Evolutionary conservation across 1,140 invertebrate species (phyloP).

Genomic region (Spodoptera frugiperda): DNA sequence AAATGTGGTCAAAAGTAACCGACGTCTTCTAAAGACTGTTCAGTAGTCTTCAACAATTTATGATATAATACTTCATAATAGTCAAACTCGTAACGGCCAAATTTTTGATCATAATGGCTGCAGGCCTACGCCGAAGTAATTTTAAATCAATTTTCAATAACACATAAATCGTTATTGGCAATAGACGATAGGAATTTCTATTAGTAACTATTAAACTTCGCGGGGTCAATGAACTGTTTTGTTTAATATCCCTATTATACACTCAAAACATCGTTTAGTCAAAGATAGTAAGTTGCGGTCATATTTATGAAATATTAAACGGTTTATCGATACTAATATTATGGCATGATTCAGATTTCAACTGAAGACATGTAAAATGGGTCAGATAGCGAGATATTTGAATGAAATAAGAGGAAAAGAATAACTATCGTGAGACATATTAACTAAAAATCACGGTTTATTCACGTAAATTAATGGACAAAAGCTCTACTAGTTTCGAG

Average conservation of each 20-base stretch:
- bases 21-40: too few relatives aligned
- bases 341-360: not conserved
- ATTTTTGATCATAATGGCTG: not conserved
- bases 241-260: constrained; percentile 5
- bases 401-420: too few relatives aligned
- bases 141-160: not conserved
- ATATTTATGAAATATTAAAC: not conserved
- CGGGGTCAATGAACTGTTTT: not conserved
- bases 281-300: not conserved
- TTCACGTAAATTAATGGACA: too few relatives aligned
- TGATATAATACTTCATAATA: too few relatives aligned
- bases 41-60: too few relatives aligned
- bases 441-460: too few relatives aligned
- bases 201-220: not conserved
- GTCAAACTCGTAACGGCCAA: too few relatives aligned
- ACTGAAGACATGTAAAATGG: too few relatives aligned
- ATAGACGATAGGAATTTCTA: not conserved
- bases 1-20: too few relatives aligned
- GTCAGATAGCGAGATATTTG: too few relatives aligned
- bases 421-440: too few relatives aligned
- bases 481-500: too few relatives aligned
- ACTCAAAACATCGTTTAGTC: not conserved
- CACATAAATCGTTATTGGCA: constrained; percentile 2
- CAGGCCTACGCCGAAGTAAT: not conserved
- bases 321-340: not conserved